These are phyloP conservation scores for Caradrina kadenii DNA, from an alignment of 2,888 invertebrate genomes.

Conservation along the genomic window DNA sequence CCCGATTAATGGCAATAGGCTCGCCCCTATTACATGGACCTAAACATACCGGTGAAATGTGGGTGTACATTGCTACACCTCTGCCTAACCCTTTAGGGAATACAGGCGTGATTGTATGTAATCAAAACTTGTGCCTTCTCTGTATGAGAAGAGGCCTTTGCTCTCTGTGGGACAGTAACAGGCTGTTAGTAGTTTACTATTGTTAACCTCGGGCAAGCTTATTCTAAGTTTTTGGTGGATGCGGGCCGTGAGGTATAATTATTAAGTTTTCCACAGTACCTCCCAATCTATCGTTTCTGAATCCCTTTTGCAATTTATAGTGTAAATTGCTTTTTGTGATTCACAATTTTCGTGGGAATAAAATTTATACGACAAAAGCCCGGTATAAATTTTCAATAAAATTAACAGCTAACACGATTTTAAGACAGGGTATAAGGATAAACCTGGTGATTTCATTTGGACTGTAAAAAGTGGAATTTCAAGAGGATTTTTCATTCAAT, in stretches of 20 bases:
- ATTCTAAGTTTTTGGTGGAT: too few relatives aligned
- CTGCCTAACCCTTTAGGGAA: too few relatives aligned
- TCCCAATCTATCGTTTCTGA: slow-evolving; percentile 35
- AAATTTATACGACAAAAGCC: slow-evolving; percentile 1
- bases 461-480: not conserved
- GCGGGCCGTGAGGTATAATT: slow-evolving; percentile 26
- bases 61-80: too few relatives aligned
- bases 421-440: not conserved
- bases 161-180: too few relatives aligned
- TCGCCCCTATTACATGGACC: too few relatives aligned
- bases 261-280: slow-evolving; percentile 48
- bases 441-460: not conserved
- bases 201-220: too few relatives aligned
- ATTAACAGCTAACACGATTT: slow-evolving; percentile 12
- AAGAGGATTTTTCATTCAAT: not conserved
- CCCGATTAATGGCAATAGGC: too few relatives aligned
- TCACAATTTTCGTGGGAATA: slow-evolving; percentile 14
- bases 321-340: slow-evolving; percentile 34
- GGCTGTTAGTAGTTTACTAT: too few relatives aligned
- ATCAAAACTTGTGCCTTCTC: too few relatives aligned
- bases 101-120: too few relatives aligned
- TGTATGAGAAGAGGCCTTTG: too few relatives aligned
- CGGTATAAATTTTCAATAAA: slow-evolving; percentile 8
- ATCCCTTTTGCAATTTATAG: slow-evolving; percentile 30
- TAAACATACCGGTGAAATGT: too few relatives aligned